phyloP scores from a whole-genome alignment of 2,113 vertebrate genomes.

The Pluvialis apricaria region DNA sequence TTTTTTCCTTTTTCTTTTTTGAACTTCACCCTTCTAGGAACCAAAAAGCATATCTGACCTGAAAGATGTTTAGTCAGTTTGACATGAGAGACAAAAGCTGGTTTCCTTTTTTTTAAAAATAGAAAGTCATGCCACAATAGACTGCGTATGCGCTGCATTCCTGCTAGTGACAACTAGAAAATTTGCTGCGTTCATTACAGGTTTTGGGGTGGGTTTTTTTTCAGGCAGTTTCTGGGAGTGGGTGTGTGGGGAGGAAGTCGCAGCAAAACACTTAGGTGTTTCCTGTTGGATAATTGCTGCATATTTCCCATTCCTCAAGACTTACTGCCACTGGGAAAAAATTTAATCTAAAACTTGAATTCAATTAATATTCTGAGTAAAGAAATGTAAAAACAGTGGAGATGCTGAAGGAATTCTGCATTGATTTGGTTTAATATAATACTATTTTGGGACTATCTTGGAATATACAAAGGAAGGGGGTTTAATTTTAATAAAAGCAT shows the following conservation, averaged over 20 bases:
- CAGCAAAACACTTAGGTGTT: conserved; percentile 59
- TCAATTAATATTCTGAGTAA: background rate
- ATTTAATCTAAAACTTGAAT: background rate
- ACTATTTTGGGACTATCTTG: background rate
- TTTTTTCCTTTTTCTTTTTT: background rate
- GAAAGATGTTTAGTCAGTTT: background rate
- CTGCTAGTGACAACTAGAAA: background rate
- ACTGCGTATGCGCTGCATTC: background rate
- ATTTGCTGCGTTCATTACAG: background rate
- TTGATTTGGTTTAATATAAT: background rate
- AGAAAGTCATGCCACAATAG: background rate
- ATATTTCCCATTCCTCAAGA: conserved; percentile 59
- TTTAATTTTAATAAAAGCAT: background rate
- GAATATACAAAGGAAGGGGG: background rate
- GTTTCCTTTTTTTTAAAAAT: background rate
- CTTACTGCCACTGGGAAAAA: background rate
- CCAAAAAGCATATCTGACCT: background rate
- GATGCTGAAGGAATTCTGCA: background rate
- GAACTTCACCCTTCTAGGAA: conserved; percentile 35
- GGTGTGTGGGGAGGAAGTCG: conserved; percentile 64
- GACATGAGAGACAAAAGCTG: background rate
- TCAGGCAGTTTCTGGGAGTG: conserved; percentile 47
- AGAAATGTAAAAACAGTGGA: background rate
- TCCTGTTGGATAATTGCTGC: conserved; percentile 69
- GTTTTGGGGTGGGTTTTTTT: background rate